A percentile compares a stretch with the other conserved stretches of the same genome.
These are phyloP conservation scores for Saccostrea cuccullata DNA, from an alignment of 1,140 invertebrate species.

Conservation along the genomic window DNA sequence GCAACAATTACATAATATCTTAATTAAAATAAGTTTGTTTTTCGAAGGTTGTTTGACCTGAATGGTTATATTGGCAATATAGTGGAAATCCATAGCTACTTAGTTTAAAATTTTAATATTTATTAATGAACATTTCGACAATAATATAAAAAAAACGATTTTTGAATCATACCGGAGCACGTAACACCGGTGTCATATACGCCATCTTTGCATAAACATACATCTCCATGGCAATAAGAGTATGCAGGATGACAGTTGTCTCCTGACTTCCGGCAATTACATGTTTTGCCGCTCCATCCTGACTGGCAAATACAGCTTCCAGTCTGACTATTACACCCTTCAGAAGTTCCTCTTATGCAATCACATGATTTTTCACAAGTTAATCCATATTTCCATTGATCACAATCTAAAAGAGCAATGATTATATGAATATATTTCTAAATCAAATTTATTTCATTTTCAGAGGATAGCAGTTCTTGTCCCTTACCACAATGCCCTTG, in stretches of 20 bases:
- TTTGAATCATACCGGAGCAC: background rate
- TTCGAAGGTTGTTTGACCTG: no score
- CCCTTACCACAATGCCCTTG: background rate
- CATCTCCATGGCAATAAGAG: background rate
- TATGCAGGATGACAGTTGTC: background rate
- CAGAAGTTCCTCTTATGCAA: background rate
- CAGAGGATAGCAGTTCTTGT: background rate
- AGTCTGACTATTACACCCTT: background rate
- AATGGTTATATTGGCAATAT: no score
- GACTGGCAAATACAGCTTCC: background rate
- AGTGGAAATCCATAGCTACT: no score
- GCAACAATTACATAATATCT: background rate
- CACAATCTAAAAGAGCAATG: background rate
- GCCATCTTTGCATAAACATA: background rate
- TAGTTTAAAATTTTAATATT: no score
- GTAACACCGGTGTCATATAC: background rate
- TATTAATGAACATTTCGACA: no score
- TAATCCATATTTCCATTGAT: background rate
- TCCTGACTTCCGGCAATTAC: background rate
- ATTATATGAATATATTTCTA: background rate
- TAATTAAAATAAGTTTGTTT: no score
- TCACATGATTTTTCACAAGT: background rate
- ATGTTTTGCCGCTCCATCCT: background rate
- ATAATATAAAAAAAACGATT: no score
- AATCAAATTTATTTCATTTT: background rate